A percentile compares a stretch with the other conserved stretches of the same genome.
phyloP scores from a whole-genome alignment of 2,797 vertebrate species.

The Leptatherina wallacei region DNA sequence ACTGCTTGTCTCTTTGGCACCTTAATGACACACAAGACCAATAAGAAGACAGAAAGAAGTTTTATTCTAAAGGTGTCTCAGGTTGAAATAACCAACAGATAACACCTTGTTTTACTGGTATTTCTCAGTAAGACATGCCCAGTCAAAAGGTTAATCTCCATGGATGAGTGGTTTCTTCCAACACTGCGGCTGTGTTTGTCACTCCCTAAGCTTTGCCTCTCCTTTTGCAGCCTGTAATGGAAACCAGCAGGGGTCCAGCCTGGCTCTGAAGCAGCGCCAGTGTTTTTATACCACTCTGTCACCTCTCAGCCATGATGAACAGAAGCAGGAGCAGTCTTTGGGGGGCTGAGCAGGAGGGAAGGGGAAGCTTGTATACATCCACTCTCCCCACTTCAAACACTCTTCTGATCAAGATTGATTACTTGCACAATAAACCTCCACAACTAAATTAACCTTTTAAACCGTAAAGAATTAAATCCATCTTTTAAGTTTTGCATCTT shows the following conservation, averaged over 20 bases:
- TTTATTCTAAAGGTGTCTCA: background rate
- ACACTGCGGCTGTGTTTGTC: conserved; percentile 53
- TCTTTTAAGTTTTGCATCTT: conserved; percentile 10
- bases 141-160: conserved; percentile 48
- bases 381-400: conserved; percentile 42
- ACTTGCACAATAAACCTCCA: conserved; percentile 26
- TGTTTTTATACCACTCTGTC: conserved; percentile 59
- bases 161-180: conserved; percentile 38
- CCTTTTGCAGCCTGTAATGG: conserved; percentile 71
- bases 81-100: conserved; percentile 1
- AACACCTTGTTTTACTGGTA: conserved; percentile 19
- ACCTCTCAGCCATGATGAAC: conserved; percentile 46
- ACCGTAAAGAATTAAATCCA: background rate
- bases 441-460: background rate
- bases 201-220: conserved; percentile 47
- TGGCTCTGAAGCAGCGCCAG: conserved; percentile 46
- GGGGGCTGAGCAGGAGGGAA: conserved; percentile 18
- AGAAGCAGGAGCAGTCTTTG: conserved; percentile 53
- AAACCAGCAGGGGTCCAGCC: conserved; percentile 62
- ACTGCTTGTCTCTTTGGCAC: background rate
- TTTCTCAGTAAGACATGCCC: conserved; percentile 30
- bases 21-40: background rate
- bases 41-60: background rate
- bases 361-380: conserved; percentile 21
- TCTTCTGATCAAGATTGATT: conserved; percentile 34